phyloP scores from a whole-genome alignment of 2,888 invertebrate species.

The Hedya salicella region DNA sequence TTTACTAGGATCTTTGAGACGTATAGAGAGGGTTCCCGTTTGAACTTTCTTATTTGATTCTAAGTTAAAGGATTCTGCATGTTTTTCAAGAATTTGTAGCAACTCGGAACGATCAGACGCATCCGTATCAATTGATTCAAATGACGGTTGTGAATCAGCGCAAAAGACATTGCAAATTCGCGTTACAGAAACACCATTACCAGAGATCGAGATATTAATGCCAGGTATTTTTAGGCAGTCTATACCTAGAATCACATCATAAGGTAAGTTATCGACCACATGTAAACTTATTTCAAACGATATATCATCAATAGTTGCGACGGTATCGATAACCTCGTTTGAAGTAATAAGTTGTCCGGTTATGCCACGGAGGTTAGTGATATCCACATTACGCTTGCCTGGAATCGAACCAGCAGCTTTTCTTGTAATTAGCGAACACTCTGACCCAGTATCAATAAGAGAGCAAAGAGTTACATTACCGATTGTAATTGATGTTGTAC shows the following conservation, averaged over 20 bases:
- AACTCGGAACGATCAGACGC: too few relatives aligned
- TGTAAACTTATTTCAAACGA: neutral
- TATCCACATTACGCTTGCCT: too few relatives aligned
- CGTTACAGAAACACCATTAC: neutral
- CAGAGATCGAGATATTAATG: neutral
- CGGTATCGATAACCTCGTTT: neutral
- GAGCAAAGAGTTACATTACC: too few relatives aligned
- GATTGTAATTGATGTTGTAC: too few relatives aligned
- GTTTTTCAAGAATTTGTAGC: too few relatives aligned
- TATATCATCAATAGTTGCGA: neutral
- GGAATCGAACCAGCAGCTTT: too few relatives aligned
- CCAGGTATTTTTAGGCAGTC: neutral
- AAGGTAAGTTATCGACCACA: conserved; percentile 4
- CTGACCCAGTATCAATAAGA: neutral
- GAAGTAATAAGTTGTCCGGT: neutral
- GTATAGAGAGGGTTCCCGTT: too few relatives aligned
- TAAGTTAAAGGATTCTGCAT: too few relatives aligned
- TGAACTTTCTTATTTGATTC: too few relatives aligned
- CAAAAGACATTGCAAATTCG: too few relatives aligned
- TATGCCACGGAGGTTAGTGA: too few relatives aligned
- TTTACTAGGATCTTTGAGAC: neutral
- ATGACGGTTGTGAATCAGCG: too few relatives aligned
- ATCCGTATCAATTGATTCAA: neutral
- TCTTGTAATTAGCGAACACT: neutral
- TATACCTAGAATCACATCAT: neutral